Base-by-base conservation (phyloP, 2,888 invertebrate genomes). In the Leptopilina myrica region DNA sequence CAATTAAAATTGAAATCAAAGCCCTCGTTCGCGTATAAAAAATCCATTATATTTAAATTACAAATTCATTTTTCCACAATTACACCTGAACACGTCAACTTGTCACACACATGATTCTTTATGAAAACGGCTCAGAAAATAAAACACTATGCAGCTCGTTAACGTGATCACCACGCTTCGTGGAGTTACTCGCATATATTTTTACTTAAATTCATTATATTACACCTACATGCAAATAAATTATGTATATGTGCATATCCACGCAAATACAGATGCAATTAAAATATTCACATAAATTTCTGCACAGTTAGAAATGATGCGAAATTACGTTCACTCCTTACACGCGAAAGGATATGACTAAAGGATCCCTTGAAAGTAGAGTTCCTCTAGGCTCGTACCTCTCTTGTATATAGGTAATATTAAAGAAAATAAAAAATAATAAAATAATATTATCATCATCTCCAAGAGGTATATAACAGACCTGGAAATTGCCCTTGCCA, bases 281-380 rank as follows among this genome's bases (percentile, higher is more conserved):
- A 46, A 12, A 69, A 49, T 69, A 33, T 53, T 26, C 53, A 69
- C 69, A 53, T 14, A 14, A 53, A 62, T 62, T 62, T 62, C 12
- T 69, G 26, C 49, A 46, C 40, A 73, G 56, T 73, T 56, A 56
- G 33, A n/a, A n/a, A 53, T 73, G 53, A 73, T 53, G 53, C 33
- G 33, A 33, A 73, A 73, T 73, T 33, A 33, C 56, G 56, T 73
- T 53, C 53, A 53, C 73, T 73, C 73, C 9, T 56, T 33, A n/a
- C 56, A 73, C 56, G 73, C 73, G 56, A 73, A 73, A 73, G 40
- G 56, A 56, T 73, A 56, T 73, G 73, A 73, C 73, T 73, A 73
- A 73, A 14, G 49, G 49, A 15, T 20, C 33, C n/a, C 73, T 73
- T 33, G 53, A 56, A 53, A 56, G 33, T 33, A n/a, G 73, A 56